These are phyloP conservation scores for Adrianichthys oophorus DNA, from an alignment of 2,797 vertebrate species.

Conservation along the genomic window DNA sequence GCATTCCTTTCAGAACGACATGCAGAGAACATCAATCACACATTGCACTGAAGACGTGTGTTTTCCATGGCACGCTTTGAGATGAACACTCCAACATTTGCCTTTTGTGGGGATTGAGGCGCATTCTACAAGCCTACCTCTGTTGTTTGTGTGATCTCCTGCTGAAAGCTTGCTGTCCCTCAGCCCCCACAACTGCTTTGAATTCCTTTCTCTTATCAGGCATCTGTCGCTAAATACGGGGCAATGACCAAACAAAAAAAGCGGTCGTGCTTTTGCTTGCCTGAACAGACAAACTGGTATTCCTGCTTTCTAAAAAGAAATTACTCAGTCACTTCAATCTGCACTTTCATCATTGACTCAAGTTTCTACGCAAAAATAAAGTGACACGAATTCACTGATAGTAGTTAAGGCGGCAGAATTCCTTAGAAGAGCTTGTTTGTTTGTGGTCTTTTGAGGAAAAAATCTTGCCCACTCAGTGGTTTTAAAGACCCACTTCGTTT, in stretches of 20 bases:
- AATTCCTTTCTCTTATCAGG: slow-evolving; percentile 22
- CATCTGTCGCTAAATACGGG: not conserved
- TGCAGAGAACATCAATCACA: slow-evolving; percentile 48
- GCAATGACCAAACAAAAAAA: slow-evolving; percentile 12
- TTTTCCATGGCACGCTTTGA: slow-evolving; percentile 8
- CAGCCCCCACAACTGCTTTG: slow-evolving; percentile 19
- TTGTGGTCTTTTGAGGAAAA: too few species aligned
- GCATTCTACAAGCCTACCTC: not conserved
- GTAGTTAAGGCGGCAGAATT: too few species aligned
- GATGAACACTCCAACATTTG: too few species aligned
- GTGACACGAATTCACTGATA: too few species aligned
- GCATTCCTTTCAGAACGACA: slow-evolving; percentile 65
- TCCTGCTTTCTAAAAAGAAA: slow-evolving; percentile 2
- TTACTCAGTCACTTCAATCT: not conserved
- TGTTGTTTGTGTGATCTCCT: slow-evolving; percentile 16
- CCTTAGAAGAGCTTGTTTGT: too few species aligned
- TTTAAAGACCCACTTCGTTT: too few species aligned
- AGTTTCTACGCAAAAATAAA: too few species aligned
- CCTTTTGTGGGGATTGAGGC: too few species aligned
- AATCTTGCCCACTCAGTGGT: too few species aligned
- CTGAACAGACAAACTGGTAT: slow-evolving; percentile 1
- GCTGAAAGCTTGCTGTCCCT: not conserved
- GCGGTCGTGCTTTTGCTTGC: slow-evolving; percentile 8
- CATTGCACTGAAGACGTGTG: slow-evolving; percentile 36
- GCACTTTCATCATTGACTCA: too few species aligned